phyloP scores from a whole-genome alignment of 2,113 vertebrate species.

The Barbus barbus region DNA sequence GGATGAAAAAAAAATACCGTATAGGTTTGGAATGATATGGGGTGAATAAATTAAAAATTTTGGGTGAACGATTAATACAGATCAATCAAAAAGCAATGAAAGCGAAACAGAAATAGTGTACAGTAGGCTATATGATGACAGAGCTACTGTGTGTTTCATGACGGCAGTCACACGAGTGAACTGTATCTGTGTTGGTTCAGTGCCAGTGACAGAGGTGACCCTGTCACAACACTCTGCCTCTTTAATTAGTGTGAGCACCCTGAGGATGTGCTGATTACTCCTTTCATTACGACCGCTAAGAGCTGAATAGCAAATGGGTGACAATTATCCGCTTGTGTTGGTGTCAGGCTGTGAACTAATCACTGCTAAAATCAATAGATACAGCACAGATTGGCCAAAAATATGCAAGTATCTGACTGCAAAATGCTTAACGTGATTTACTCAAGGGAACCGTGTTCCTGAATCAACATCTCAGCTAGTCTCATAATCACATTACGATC shows the following conservation, averaged over 20 bases:
- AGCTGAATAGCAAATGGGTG: constrained; percentile 34
- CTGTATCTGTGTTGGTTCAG: not conserved
- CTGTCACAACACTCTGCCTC: constrained; percentile 20
- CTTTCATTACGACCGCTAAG: constrained; percentile 22
- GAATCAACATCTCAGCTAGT: not conserved
- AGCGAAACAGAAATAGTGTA: not conserved
- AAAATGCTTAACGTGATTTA: not conserved
- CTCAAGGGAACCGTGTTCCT: not conserved
- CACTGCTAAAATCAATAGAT: constrained; percentile 23
- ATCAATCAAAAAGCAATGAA: not conserved
- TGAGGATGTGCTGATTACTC: not conserved
- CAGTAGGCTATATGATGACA: not conserved
- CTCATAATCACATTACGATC: not conserved
- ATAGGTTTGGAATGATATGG: no score
- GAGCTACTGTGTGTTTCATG: not conserved
- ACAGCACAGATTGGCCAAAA: not conserved
- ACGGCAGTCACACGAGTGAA: not conserved
- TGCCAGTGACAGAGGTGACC: constrained; percentile 34
- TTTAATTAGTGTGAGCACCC: constrained; percentile 19
- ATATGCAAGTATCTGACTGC: not conserved
- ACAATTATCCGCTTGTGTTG: constrained; percentile 21
- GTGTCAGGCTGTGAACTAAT: constrained; percentile 25
- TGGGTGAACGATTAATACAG: not conserved
- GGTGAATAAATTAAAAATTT: not conserved
- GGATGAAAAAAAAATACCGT: no score